Evolutionary conservation across 2,113 vertebrate species (phyloP).

Genomic region (Hemichromis elongatus): DNA sequence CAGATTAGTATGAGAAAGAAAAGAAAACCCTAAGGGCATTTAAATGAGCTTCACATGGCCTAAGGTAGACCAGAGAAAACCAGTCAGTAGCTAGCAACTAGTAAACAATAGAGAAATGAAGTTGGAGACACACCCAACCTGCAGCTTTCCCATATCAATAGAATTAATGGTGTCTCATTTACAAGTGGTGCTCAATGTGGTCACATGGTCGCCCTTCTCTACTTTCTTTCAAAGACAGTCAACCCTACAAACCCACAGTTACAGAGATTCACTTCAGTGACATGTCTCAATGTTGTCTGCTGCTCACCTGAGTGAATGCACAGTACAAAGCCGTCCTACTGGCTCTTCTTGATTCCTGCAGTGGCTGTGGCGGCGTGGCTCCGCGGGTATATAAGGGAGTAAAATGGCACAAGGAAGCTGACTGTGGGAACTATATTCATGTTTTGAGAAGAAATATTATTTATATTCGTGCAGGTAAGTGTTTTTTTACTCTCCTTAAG

Average conservation of each 20-base stretch:
- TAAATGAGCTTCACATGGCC: not conserved
- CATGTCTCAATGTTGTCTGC: not conserved
- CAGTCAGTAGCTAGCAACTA: not conserved
- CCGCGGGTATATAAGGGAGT: not conserved
- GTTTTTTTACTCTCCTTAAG: not conserved
- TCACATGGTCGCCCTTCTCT: not conserved
- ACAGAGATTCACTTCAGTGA: not conserved
- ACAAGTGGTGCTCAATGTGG: not conserved
- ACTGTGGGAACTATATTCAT: not conserved
- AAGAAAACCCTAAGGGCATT: not conserved
- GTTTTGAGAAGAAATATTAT: not conserved
- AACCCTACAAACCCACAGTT: not conserved
- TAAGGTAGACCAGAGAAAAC: not conserved
- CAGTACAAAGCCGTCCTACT: slow-evolving; percentile 37
- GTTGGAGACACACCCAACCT: slow-evolving; percentile 21
- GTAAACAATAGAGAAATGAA: not conserved
- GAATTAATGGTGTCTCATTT: not conserved
- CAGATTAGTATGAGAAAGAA: not conserved
- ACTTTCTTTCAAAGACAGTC: not conserved
- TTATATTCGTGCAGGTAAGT: slow-evolving; percentile 29
- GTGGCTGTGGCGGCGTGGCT: not conserved
- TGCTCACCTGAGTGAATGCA: not conserved
- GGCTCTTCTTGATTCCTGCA: slow-evolving; percentile 22
- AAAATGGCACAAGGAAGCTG: not conserved
- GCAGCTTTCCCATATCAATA: not conserved